Evolutionary conservation across 2,113 vertebrate species (phyloP), one percentile per base, ranked within the genome.

Genomic region (Corythornis madagascariensis): DNA sequence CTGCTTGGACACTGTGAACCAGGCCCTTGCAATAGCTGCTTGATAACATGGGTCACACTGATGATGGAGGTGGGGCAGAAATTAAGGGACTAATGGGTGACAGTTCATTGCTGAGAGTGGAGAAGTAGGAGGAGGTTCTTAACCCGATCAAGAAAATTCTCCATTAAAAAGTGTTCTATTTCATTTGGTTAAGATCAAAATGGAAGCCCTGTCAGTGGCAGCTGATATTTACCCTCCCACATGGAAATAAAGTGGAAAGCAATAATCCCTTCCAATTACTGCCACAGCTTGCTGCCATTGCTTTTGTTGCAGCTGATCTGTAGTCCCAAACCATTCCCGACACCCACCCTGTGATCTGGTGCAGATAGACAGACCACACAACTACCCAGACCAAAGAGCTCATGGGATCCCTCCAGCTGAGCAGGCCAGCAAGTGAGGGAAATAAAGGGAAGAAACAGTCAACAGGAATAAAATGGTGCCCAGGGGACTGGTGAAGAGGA

Each of bases 121-220:
- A 72, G 42, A 66, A 55, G 33, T 33, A 73, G 75, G 33, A 89
- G 56, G 19, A 45, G 20, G 19, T 45, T 86, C 45, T 72, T 85
- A 90, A 92, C 55, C 33, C 0, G 0, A 25, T 70, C 66, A 90
- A 94, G 70, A 84, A 82, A 89, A 85, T 70, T 70, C 38, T 87
- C 50, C 50, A 67, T 87, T 72, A 84, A 89, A 92, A 90, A 63
- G 38, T 45, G 90, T 69, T 89, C 1, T 31, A 84, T 84, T 89
- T 89, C 63, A 85, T 87, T 83, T 87, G 26, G 28, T 52, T 85
- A 87, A 87, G 93, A 91, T 83, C 50, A 91, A 93, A 93, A 76
- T 24, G 43, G 84, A 93, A 95, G 50, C 52, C 21, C 52, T 73
- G 71, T 80, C 84, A 76, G 43, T 2, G 0, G 71, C 63, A 77